A percentile compares a stretch with the other conserved stretches of the same genome.
Conservation (phyloP, 1,140 invertebrate species). For the Brachionus rubens region DNA sequence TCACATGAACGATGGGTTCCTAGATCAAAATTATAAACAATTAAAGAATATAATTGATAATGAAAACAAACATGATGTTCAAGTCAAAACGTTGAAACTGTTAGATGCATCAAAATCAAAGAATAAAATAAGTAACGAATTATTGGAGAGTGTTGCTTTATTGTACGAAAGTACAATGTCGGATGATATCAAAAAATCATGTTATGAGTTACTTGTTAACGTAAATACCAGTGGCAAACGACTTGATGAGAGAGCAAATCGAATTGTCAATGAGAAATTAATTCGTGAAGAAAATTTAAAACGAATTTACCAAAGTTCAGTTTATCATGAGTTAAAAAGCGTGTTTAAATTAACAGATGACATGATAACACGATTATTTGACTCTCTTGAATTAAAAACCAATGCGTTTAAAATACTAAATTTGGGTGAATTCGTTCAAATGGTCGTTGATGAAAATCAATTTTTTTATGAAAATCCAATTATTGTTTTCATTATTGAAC, state of each 20-base stretch:
- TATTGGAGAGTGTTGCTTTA: background rate
- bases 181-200: background rate
- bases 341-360: background rate
- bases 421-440: background rate
- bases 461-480: background rate
- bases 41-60: no score
- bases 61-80: no score
- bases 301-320: background rate
- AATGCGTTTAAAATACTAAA: background rate
- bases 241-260: background rate
- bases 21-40: no score
- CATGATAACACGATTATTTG: background rate
- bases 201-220: background rate
- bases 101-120: background rate
- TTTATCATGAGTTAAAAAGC: background rate
- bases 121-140: background rate
- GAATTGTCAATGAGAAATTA: background rate
- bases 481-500: background rate
- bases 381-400: background rate
- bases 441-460: background rate
- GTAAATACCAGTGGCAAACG: background rate
- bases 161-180: background rate
- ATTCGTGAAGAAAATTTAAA: background rate
- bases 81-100: background rate
- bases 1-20: no score